These are phyloP conservation scores for Ceratitis capitata DNA, from an alignment of 1,140 invertebrate genomes.

Conservation along the genomic window DNA sequence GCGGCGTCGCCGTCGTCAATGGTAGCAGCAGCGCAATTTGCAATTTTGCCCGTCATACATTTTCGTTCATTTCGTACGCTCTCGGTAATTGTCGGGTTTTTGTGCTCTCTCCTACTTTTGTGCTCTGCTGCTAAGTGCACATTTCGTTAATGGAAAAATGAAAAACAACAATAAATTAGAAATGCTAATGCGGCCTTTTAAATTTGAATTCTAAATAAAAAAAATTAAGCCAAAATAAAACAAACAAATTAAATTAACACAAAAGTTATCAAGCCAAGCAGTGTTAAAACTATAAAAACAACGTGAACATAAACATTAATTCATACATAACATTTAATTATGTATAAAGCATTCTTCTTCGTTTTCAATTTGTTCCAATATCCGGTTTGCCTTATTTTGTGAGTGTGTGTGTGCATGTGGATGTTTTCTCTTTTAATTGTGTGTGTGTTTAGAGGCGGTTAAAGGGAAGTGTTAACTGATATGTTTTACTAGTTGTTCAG, in stretches of 20 bases:
- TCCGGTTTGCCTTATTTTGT: background rate
- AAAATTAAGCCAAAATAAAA: too few species aligned
- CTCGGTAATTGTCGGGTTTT: slow-evolving; percentile 9
- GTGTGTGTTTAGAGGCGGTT: background rate
- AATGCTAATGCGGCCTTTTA: background rate
- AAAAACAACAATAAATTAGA: background rate
- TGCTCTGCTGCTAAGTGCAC: background rate
- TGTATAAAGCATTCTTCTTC: background rate
- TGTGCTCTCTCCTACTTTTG: background rate
- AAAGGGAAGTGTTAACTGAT: background rate
- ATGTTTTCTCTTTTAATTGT: background rate
- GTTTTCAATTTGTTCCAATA: background rate
- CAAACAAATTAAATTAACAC: too few species aligned
- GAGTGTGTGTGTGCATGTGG: background rate
- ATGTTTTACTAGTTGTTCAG: background rate
- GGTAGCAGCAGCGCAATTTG: slow-evolving; percentile 41
- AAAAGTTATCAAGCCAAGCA: too few species aligned
- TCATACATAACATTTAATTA: background rate
- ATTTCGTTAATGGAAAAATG: background rate
- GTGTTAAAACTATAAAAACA: background rate
- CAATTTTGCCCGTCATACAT: background rate
- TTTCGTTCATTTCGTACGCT: background rate
- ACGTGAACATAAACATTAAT: background rate
- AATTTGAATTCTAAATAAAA: background rate
- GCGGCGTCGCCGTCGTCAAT: slow-evolving; percentile 43